These are phyloP conservation scores for Australoheros scitulus DNA, from an alignment of 2,113 vertebrate species.

Conservation along the genomic window DNA sequence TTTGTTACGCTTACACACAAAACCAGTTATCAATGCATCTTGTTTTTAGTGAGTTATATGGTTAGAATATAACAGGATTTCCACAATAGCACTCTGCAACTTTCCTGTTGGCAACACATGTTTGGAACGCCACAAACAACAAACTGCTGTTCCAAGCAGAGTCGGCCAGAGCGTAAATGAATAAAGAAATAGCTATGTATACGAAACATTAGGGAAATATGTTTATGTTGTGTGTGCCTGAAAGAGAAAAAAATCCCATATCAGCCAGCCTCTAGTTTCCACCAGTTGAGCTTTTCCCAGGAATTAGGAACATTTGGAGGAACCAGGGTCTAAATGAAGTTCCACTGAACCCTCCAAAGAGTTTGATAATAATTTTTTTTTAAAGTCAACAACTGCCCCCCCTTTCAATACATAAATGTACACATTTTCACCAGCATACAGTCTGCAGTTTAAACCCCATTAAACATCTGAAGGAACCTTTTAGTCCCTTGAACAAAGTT, in stretches of 20 bases:
- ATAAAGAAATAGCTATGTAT: too few relatives aligned
- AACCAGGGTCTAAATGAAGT: neutral
- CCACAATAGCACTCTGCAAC: neutral
- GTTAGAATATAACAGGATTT: neutral
- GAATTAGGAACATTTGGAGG: neutral
- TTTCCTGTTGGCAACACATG: too few relatives aligned
- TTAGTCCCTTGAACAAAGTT: neutral
- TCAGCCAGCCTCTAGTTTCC: too few relatives aligned
- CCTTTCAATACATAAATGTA: neutral
- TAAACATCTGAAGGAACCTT: neutral
- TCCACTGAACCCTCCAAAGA: neutral
- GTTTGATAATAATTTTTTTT: neutral
- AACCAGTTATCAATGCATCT: conserved; percentile 26
- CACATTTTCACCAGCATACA: neutral
- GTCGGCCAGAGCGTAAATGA: too few relatives aligned
- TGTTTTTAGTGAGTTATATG: neutral
- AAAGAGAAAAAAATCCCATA: too few relatives aligned
- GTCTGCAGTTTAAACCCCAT: neutral
- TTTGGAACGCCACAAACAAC: too few relatives aligned
- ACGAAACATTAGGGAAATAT: too few relatives aligned
- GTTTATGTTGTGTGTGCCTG: neutral
- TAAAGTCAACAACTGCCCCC: too few relatives aligned
- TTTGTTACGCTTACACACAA: conserved; percentile 17
- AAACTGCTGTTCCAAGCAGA: too few relatives aligned
- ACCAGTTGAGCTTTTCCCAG: neutral